Percentiles rank a stretch among this genome's conserved stretches.
Evolutionary conservation across 2,888 invertebrate species (phyloP).

Genomic region (Cephus runcator): DNA sequence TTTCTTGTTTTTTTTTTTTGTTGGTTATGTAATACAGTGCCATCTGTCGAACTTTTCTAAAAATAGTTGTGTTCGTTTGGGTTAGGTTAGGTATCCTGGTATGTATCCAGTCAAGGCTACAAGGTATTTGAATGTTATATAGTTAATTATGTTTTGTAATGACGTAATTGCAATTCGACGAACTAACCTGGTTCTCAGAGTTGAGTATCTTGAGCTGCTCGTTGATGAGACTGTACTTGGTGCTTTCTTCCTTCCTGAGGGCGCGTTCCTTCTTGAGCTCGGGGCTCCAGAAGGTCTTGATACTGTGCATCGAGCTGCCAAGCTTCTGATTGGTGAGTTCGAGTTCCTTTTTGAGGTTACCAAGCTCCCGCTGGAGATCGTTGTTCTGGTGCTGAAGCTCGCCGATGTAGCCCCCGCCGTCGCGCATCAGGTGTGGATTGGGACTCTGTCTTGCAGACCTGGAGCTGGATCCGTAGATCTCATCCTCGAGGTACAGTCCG

Average conservation of each 20-base stretch:
- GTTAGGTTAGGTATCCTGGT: background rate
- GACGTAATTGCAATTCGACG: background rate
- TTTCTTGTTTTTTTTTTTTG: background rate
- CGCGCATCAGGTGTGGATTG: conserved; percentile 72
- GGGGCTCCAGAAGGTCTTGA: conserved; percentile 99
- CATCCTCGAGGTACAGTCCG: conserved; percentile 75
- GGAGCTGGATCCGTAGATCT: conserved; percentile 75
- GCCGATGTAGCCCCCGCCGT: conserved; percentile 79
- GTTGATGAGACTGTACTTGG: conserved; percentile 95
- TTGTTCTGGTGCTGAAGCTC: conserved; percentile 94
- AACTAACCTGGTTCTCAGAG: conserved; percentile 92
- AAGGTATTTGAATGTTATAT: background rate
- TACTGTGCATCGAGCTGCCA: conserved; percentile 99
- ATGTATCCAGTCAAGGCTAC: background rate
- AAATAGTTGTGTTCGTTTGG: background rate
- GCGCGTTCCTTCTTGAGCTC: conserved; percentile 98
- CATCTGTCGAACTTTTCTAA: background rate
- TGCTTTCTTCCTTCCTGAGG: conserved; percentile 95
- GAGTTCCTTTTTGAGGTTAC: conserved; percentile 90
- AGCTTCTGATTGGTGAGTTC: conserved; percentile 97
- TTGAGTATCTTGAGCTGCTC: conserved; percentile 96
- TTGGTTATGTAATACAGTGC: background rate
- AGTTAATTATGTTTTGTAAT: background rate
- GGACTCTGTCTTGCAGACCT: conserved; percentile 79
- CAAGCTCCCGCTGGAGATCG: conserved; percentile 92